Base-by-base conservation (phyloP, 1,140 invertebrate species). In the Sitodiplosis mosellana region DNA sequence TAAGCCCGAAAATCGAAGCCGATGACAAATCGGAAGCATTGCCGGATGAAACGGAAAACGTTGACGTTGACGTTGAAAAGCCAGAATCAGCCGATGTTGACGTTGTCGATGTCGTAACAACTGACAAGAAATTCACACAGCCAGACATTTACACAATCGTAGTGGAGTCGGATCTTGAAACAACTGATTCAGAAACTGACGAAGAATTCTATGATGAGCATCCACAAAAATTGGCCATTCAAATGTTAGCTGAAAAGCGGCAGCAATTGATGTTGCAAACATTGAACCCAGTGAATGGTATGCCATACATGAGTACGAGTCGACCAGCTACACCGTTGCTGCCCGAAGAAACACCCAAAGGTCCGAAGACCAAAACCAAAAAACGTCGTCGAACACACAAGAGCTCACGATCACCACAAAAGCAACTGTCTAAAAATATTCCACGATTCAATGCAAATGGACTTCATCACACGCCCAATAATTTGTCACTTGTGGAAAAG, bases 131-230 rank as follows among this genome's bases (percentile, higher is more conserved):
- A 27, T 3, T 58, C 38, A 56, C 60, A 44, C 19, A 20, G 10
- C 14, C 18, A 44, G 19, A 18, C 42, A 7, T 36, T 2, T 34
- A 27, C 10, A 27, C 27, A 10, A 21, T 49, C 8, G 73, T 84
- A 38, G 65, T 69, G 21, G 86, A 88, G 64, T 83, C 82, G 1
- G 86, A 89, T 59, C 68, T 87, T 11, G 82, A 87, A 50, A 87
- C 83, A 0, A 77, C 79, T 20, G 80, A 87, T 59, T 81, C 83
- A 27, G 81, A 83, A 38, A 85, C 83, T 2, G 85, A 88, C 59
- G 83, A 87, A 66, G 82, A 86, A 53, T 87, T 87, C 64, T 87
- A 87, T 59, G 83, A 87, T 59, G 74, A 83, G 54, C 71, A 84
- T 67, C 84, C 84, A 1, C 80, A 84, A 52, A 70, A 70, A 50